These are phyloP conservation scores for Rattus rattus DNA, from an alignment of 2,113 vertebrate species.

Conservation along the genomic window DNA sequence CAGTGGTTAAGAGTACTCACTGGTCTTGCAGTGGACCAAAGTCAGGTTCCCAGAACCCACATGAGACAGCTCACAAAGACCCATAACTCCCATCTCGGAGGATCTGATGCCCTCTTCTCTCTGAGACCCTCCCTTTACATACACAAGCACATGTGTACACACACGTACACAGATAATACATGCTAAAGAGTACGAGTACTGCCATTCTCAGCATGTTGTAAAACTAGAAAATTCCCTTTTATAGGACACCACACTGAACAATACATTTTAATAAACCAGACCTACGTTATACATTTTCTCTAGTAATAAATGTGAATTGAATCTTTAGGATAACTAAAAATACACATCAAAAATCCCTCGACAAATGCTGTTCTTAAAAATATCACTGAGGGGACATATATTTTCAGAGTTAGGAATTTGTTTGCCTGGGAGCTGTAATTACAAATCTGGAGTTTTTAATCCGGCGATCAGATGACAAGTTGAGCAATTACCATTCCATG, in stretches of 20 bases:
- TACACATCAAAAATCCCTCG: conserved; percentile 11
- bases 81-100: no score
- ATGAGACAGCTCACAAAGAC: neutral
- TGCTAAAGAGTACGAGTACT: neutral
- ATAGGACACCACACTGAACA: neutral
- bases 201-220: neutral
- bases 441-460: conserved; percentile 73
- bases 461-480: conserved; percentile 73
- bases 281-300: neutral
- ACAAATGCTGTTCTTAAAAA: conserved; percentile 51
- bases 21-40: no score
- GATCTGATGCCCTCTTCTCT: neutral
- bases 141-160: no score
- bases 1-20: neutral
- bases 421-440: conserved; percentile 71
- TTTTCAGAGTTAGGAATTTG: conserved; percentile 69
- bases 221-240: conserved; percentile 11
- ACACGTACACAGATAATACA: neutral
- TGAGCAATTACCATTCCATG: conserved; percentile 67
- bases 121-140: no score
- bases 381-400: conserved; percentile 48
- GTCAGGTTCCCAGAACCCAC: neutral
- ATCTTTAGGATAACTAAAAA: conserved; percentile 59
- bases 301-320: conserved; percentile 1
- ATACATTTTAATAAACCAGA: conserved; percentile 4